Conservation (phyloP, 2,113 vertebrate genomes). For the Phoenicopterus ruber region DNA sequence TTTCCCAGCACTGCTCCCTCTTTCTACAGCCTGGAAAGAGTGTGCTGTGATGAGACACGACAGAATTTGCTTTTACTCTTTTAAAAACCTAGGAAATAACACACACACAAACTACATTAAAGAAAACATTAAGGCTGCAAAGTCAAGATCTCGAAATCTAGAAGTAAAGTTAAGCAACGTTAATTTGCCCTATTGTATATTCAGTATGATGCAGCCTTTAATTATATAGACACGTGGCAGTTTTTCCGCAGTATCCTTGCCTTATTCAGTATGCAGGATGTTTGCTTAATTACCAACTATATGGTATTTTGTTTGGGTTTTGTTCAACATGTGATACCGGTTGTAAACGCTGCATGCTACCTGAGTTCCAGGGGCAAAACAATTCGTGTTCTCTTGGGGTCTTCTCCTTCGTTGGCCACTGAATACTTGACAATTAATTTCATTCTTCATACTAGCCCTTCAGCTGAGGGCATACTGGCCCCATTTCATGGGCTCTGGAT, state of each 20-base stretch:
- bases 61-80: background rate
- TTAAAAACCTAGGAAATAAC: background rate
- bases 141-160: background rate
- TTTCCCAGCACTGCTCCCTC: background rate
- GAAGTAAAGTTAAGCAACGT: background rate
- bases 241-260: background rate
- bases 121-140: background rate
- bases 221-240: slow-evolving; percentile 38
- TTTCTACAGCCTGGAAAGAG: background rate
- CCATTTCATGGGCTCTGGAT: background rate
- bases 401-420: background rate
- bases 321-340: background rate
- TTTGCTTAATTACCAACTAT: slow-evolving; percentile 12
- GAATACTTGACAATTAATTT: background rate
- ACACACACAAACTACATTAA: background rate
- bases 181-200: slow-evolving; percentile 35
- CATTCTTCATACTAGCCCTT: background rate
- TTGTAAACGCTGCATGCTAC: background rate
- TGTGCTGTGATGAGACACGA: background rate
- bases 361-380: background rate
- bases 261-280: slow-evolving; percentile 3
- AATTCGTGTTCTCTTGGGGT: background rate
- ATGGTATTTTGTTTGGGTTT: slow-evolving; percentile 45
- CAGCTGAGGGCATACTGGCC: background rate
- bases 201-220: slow-evolving; percentile 38